A percentile compares a stretch with the other conserved stretches of the same genome.
These are phyloP conservation scores for Ammospiza caudacuta DNA, from an alignment of 2,113 vertebrate genomes.

Conservation along the genomic window DNA sequence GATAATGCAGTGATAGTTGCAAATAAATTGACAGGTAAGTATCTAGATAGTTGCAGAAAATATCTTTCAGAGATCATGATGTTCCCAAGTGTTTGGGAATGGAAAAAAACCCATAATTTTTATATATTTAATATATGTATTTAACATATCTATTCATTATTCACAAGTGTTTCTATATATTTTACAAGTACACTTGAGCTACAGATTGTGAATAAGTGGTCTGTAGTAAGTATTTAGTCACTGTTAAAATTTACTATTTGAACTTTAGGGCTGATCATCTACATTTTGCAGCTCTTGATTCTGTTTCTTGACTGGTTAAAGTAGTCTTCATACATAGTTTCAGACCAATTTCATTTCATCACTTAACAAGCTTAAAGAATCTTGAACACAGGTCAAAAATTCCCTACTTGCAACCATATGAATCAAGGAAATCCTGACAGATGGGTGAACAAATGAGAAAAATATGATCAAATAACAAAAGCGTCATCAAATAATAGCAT, in stretches of 20 bases:
- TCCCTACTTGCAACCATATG: background rate
- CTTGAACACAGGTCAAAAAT: background rate
- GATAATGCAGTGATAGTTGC: background rate
- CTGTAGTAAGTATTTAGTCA: conserved; percentile 44
- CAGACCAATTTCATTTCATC: background rate
- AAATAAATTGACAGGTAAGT: conserved; percentile 12
- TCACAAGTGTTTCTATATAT: conserved; percentile 67
- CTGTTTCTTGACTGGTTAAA: conserved; percentile 18
- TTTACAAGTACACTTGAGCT: conserved; percentile 59
- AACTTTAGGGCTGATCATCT: conserved; percentile 42
- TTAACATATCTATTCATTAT: conserved; percentile 59
- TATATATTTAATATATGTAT: conserved; percentile 50
- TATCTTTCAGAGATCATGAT: background rate
- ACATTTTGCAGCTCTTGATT: conserved; percentile 25
- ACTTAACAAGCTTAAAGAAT: background rate
- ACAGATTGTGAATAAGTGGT: conserved; percentile 52
- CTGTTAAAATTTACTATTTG: conserved; percentile 43
- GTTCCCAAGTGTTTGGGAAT: conserved; percentile 19
- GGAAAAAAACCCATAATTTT: background rate
- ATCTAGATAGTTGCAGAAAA: conserved; percentile 2
- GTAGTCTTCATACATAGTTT: background rate
- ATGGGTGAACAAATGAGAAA: background rate
- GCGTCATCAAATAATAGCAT: background rate
- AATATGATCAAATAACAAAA: background rate
- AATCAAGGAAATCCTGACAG: background rate